A percentile compares a stretch with the other conserved stretches of the same genome.
These are phyloP conservation scores for Salminus brasiliensis DNA, from an alignment of 2,113 vertebrate species.

Conservation along the genomic window DNA sequence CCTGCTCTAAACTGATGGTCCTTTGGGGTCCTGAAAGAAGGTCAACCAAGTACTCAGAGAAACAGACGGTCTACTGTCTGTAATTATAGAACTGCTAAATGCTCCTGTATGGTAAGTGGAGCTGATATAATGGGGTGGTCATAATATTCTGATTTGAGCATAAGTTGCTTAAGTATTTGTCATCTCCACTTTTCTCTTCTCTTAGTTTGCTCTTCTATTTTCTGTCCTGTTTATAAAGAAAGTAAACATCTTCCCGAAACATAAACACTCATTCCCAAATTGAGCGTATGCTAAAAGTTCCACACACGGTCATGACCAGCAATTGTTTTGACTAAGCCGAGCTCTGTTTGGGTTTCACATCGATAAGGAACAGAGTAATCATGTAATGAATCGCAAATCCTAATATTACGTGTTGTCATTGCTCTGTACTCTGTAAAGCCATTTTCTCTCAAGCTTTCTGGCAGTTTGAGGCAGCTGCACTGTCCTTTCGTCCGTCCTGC, in stretches of 20 bases:
- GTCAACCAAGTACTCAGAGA: no score
- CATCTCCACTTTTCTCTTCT: not conserved
- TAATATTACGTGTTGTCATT: slow-evolving; percentile 15
- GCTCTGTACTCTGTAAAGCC: not conserved
- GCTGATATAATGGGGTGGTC: no score
- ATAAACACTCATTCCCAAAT: slow-evolving; percentile 4
- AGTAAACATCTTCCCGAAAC: slow-evolving; percentile 2
- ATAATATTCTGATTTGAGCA: no score
- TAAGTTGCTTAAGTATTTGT: not conserved
- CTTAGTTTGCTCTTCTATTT: not conserved
- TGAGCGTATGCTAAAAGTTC: no score
- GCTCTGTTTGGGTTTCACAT: slow-evolving; percentile 37
- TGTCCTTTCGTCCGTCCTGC: not conserved
- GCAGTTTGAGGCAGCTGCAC: not conserved
- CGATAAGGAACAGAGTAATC: slow-evolving; percentile 21
- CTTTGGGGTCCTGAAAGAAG: no score
- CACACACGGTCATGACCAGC: not conserved
- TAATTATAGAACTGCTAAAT: no score
- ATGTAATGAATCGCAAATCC: not conserved
- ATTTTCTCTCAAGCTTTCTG: not conserved
- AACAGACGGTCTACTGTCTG: no score
- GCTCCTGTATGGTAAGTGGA: no score
- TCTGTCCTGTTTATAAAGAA: slow-evolving; percentile 17
- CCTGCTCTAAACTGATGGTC: no score
- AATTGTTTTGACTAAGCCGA: slow-evolving; percentile 25